phyloP scores from a whole-genome alignment of 2,888 invertebrate genomes.

The Camptogramma bilineatum region DNA sequence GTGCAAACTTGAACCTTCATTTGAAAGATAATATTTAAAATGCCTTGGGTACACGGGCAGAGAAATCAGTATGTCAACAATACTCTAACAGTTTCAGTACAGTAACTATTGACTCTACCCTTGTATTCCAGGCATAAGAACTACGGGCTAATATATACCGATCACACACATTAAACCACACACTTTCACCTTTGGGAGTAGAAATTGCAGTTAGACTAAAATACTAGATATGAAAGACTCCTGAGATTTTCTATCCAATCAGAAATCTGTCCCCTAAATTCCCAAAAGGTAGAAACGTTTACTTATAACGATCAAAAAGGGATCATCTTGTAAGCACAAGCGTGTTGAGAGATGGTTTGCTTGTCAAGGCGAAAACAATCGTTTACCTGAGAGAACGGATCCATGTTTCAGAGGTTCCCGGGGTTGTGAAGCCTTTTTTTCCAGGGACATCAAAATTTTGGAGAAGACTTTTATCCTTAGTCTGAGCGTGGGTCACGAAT shows the following conservation, averaged over 20 bases:
- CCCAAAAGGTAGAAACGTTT: not conserved
- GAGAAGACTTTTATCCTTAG: not conserved
- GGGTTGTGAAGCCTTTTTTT: slow-evolving; percentile 2
- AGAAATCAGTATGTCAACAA: no score
- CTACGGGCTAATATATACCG: no score
- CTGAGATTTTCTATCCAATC: not conserved
- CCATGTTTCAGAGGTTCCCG: slow-evolving; percentile 18
- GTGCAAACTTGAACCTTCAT: no score
- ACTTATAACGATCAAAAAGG: slow-evolving; percentile 20
- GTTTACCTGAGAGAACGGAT: slow-evolving; percentile 18
- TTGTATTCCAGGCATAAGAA: no score
- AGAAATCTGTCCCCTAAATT: not conserved
- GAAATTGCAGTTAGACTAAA: no score
- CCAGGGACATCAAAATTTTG: slow-evolving; percentile 1
- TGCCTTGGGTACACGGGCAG: no score
- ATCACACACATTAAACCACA: no score
- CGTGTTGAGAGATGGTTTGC: slow-evolving; percentile 19
- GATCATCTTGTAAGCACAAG: slow-evolving; percentile 24
- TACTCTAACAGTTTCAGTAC: no score
- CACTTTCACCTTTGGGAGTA: no score
- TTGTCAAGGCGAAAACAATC: slow-evolving; percentile 28
- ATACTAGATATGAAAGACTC: not conserved
- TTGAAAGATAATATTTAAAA: no score
- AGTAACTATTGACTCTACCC: no score
- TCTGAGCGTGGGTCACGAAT: not conserved